Evolutionary conservation across 2,797 vertebrate genomes (phyloP).

Genomic region (Hydrolagus colliei): DNA sequence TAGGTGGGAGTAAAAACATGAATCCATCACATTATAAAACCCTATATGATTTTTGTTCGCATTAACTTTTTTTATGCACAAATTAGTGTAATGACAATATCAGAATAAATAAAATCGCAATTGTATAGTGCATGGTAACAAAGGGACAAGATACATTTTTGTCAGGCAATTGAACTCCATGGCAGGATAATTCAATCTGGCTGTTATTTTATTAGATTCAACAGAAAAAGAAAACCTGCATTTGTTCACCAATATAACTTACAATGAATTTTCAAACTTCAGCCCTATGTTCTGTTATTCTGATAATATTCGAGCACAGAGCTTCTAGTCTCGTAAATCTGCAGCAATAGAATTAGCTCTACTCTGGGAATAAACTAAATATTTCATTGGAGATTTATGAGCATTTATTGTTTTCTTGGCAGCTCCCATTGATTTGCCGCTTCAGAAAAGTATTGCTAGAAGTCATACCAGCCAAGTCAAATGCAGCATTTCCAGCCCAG

Average conservation of each 20-base stretch:
- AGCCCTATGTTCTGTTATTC: slow-evolving; percentile 52
- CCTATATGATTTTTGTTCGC: not conserved
- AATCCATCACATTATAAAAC: not conserved
- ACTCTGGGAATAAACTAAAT: slow-evolving; percentile 61
- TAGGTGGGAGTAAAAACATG: not conserved
- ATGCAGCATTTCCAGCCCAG: not conserved
- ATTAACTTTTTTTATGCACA: slow-evolving; percentile 33
- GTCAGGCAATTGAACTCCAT: slow-evolving; percentile 60
- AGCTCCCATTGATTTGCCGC: slow-evolving; percentile 52
- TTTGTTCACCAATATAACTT: slow-evolving; percentile 36
- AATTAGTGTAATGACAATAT: slow-evolving; percentile 36
- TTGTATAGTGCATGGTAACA: slow-evolving; percentile 43
- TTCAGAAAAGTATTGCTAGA: slow-evolving; percentile 47
- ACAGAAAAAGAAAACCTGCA: slow-evolving; percentile 38
- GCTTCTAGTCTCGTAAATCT: slow-evolving; percentile 59
- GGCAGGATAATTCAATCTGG: slow-evolving; percentile 57
- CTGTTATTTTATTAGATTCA: slow-evolving; percentile 55
- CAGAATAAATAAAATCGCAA: slow-evolving; percentile 38
- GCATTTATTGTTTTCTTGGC: slow-evolving; percentile 52
- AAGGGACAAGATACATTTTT: slow-evolving; percentile 47
- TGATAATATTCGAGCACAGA: slow-evolving; percentile 56
- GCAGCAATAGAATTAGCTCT: slow-evolving; percentile 62
- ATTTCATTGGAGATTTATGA: slow-evolving; percentile 66
- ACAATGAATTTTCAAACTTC: slow-evolving; percentile 46
- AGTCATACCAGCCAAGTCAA: slow-evolving; percentile 44